Evolutionary conservation across 2,113 vertebrate genomes (phyloP).

Genomic region (Nematolebias whitei): DNA sequence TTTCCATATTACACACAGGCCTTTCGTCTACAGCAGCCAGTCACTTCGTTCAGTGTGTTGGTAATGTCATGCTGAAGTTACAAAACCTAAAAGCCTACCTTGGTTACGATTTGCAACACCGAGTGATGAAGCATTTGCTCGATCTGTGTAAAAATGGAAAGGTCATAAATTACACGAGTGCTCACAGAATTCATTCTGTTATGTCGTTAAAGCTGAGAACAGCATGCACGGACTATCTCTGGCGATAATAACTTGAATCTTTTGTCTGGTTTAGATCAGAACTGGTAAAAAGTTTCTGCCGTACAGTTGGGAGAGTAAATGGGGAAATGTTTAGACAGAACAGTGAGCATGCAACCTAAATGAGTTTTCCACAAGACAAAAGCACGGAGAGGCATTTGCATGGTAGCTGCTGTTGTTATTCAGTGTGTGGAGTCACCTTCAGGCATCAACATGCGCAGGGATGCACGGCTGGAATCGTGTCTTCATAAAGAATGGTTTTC

Average conservation of each 20-base stretch:
- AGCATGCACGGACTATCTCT: conserved; percentile 77
- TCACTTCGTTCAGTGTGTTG: conserved; percentile 40
- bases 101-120: conserved; percentile 98
- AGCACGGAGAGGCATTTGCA: conserved; percentile 30
- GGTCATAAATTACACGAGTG: conserved; percentile 80
- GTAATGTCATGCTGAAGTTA: conserved; percentile 75
- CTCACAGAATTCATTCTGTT: conserved; percentile 80
- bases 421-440: conserved; percentile 51
- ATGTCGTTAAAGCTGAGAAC: conserved; percentile 75
- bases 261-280: conserved; percentile 14
- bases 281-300: background rate
- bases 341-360: conserved; percentile 53
- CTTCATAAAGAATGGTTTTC: conserved; percentile 30
- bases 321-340: conserved; percentile 14
- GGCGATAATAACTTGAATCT: conserved; percentile 6
- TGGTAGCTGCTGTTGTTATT: conserved; percentile 38
- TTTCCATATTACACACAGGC: conserved; percentile 29
- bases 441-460: conserved; percentile 60
- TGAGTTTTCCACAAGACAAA: conserved; percentile 51
- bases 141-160: conserved; percentile 91
- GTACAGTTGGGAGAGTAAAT: background rate
- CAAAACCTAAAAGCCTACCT: conserved; percentile 87
- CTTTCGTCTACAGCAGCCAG: conserved; percentile 28
- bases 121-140: conserved; percentile 97
- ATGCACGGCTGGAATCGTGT: conserved; percentile 52